Evolutionary conservation across 1,140 invertebrate species (phyloP), one percentile per base, ranked within the genome.

Genomic region (Cotesia vestalis): DNA sequence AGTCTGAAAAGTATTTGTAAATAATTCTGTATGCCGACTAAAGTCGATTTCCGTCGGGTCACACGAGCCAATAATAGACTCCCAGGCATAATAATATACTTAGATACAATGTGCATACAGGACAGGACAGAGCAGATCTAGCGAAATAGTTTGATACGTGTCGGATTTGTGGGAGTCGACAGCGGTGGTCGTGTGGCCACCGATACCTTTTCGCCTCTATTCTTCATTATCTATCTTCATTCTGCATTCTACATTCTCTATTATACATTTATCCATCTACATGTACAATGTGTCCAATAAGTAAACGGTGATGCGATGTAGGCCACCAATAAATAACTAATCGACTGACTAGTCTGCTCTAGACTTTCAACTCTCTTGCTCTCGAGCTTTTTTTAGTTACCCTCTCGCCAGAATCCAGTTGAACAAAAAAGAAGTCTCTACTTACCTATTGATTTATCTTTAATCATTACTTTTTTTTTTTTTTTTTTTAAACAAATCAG

Each of bases 281-380:
- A 51, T 17, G n/a, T 40, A 14, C n/a, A 36, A 17, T 40, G n/a
- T 53, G 62, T 66, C 63, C 38, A 64, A 70, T 75, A 59, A 66
- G 40, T 67, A 52, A 27, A 76, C 73, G 73, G 6, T 46, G 38
- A 46, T 46, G 5, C 34, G 74, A 83, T 83, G 78, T 83, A 81
- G 81, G 78, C 78, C 80, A 78, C 20, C 57, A 63, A 74, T 83
- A 81, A 83, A 83, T 83, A 83, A 79, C 73, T 81, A 78, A 82
- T 81, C 78, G 71, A 59, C 34, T 67, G 34, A 53, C 63, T 46
- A 46, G 40, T 46, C 8, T 46, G 11, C 40, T 46, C 40, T 46
- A 46, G 40, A 46, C 40, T 46, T 46, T 46, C 8, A 11, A 11
- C 40, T 46, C 40, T 46, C 5, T 6, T 46, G 6, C 40, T 46